phyloP scores from a whole-genome alignment of 2,888 invertebrate species.

The Synanthedon andrenaeformis region DNA sequence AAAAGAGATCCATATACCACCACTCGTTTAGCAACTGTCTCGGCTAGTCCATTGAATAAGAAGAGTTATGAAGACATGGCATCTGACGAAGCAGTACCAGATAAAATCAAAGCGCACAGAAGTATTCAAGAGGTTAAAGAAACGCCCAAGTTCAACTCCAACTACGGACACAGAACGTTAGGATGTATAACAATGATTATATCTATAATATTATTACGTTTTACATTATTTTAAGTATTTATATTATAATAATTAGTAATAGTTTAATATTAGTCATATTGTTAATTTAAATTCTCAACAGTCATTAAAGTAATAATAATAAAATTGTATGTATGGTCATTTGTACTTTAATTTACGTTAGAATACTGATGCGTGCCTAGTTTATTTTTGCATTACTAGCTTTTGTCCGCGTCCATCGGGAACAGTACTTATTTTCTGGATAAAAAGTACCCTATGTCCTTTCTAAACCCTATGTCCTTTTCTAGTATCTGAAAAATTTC shows the following conservation, averaged over 20 bases:
- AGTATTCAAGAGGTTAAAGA: slow-evolving; percentile 30
- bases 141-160: slow-evolving; percentile 12
- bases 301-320: slow-evolving; percentile 55
- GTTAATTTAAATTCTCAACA: slow-evolving; percentile 40
- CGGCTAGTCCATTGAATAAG: slow-evolving; percentile 42
- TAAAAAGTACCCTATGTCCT: no score
- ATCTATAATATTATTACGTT: slow-evolving; percentile 23
- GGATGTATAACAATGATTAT: slow-evolving; percentile 20
- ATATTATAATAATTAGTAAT: slow-evolving; percentile 13
- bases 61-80: slow-evolving; percentile 42
- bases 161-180: slow-evolving; percentile 20
- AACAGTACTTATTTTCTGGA: no score
- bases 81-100: slow-evolving; percentile 54
- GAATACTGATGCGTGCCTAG: no score
- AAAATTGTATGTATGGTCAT: slow-evolving; percentile 9
- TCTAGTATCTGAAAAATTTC: no score
- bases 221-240: slow-evolving; percentile 24
- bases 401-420: no score
- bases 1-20: slow-evolving; percentile 35
- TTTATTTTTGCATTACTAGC: no score
- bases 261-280: slow-evolving; percentile 19
- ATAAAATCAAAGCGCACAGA: slow-evolving; percentile 40
- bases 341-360: no score
- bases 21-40: slow-evolving; percentile 49
- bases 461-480: no score